These are phyloP conservation scores for Leptobrachium leishanense DNA, from an alignment of 2,113 vertebrate species.

Conservation along the genomic window DNA sequence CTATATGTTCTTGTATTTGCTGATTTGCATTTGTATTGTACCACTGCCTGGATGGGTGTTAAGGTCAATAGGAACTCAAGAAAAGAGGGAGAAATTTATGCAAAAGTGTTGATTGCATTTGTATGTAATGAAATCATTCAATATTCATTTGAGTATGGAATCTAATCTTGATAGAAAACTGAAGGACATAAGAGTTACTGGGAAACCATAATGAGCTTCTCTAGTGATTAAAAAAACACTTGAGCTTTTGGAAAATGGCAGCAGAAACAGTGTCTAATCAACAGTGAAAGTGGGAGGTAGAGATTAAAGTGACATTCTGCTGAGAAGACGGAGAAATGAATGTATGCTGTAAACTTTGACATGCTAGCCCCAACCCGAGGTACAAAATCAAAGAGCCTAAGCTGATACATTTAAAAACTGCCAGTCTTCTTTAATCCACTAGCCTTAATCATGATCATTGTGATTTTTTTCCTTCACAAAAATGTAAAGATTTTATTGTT, in stretches of 20 bases:
- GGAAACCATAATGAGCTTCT: slow-evolving; percentile 81
- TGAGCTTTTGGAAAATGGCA: slow-evolving; percentile 80
- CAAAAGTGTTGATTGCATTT: slow-evolving; percentile 89
- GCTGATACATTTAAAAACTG: slow-evolving; percentile 69
- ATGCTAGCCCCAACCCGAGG: slow-evolving; percentile 61
- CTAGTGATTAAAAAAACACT: slow-evolving; percentile 89
- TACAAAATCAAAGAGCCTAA: slow-evolving; percentile 64
- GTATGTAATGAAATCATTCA: slow-evolving; percentile 88
- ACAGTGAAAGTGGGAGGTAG: slow-evolving; percentile 76
- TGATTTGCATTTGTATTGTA: slow-evolving; percentile 82
- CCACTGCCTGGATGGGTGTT: slow-evolving; percentile 75
- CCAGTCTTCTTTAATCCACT: slow-evolving; percentile 48
- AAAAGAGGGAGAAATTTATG: slow-evolving; percentile 84
- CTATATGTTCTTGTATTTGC: slow-evolving; percentile 61
- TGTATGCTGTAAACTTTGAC: slow-evolving; percentile 71
- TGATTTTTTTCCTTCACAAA: not conserved
- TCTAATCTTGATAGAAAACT: slow-evolving; percentile 84
- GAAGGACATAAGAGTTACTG: slow-evolving; percentile 91
- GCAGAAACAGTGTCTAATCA: slow-evolving; percentile 86
- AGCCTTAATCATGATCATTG: slow-evolving; percentile 19
- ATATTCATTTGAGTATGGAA: slow-evolving; percentile 85
- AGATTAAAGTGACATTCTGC: slow-evolving; percentile 78
- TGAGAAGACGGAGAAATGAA: slow-evolving; percentile 74
- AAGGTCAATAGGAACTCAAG: slow-evolving; percentile 84
- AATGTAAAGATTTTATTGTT: slow-evolving; percentile 1